Percentiles rank a stretch among this genome's conserved stretches.
These are phyloP conservation scores for Scaeva pyrastri DNA, from an alignment of 2,888 invertebrate genomes.

Conservation along the genomic window DNA sequence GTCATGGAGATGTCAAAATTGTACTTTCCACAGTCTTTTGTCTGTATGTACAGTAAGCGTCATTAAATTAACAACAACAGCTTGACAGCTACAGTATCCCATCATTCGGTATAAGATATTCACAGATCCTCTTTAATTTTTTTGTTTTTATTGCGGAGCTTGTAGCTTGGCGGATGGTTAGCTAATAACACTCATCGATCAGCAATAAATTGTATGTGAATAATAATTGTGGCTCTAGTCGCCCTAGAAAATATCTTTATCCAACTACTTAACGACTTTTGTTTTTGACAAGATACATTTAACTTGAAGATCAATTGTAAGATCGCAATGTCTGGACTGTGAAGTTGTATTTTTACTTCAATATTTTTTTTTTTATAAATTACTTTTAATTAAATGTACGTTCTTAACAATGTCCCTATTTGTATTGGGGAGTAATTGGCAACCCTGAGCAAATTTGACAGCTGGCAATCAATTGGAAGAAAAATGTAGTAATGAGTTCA, in stretches of 20 bases:
- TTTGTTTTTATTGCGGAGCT: background rate
- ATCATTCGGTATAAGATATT: background rate
- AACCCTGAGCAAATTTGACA: too few relatives aligned
- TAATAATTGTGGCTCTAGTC: slow-evolving; percentile 11
- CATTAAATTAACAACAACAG: slow-evolving; percentile 2
- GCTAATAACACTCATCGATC: slow-evolving; percentile 29
- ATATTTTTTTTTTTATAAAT: too few relatives aligned
- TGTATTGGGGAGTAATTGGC: too few relatives aligned
- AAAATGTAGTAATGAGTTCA: too few relatives aligned
- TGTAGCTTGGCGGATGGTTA: too few relatives aligned
- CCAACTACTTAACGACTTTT: slow-evolving; percentile 34
- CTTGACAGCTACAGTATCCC: background rate
- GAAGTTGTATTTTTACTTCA: background rate
- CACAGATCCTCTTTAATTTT: background rate
- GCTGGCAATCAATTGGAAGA: too few relatives aligned
- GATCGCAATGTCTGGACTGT: background rate
- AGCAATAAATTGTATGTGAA: slow-evolving; percentile 1
- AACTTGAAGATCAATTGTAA: background rate
- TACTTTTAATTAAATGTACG: too few relatives aligned
- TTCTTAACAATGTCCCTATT: too few relatives aligned
- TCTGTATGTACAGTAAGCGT: background rate
- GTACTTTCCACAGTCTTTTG: background rate
- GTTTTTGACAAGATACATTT: slow-evolving; percentile 16
- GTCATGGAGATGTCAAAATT: slow-evolving; percentile 47
- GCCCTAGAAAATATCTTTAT: slow-evolving; percentile 51